Percentiles rank a stretch among this genome's conserved stretches.
Conservation (phyloP, 2,113 vertebrate species). For the Callaeas wilsoni region DNA sequence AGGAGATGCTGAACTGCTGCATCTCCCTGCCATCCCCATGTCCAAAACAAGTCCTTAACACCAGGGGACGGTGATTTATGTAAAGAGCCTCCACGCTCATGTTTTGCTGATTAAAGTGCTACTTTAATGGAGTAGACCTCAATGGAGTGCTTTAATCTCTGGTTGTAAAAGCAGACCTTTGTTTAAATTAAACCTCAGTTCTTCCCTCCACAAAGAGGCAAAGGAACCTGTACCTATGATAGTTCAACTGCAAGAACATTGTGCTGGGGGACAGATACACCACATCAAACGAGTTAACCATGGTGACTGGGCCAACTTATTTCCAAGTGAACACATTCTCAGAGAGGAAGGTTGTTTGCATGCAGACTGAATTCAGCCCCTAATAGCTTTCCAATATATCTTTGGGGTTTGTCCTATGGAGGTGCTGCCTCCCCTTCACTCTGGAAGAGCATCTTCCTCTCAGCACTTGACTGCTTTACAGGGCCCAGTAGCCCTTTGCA, state of each 20-base stretch:
- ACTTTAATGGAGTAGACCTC: neutral
- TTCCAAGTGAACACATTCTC: neutral
- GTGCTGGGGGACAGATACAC: neutral
- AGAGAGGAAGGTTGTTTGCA: neutral
- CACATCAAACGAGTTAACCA: rapidly evolving
- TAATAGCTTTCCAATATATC: neutral
- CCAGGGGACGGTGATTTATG: neutral
- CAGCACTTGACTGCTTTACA: neutral
- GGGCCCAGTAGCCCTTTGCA: neutral
- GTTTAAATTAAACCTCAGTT: neutral
- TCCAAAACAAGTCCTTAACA: neutral
- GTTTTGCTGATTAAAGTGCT: neutral
- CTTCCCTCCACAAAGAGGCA: neutral
- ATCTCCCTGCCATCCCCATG: neutral
- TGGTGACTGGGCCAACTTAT: neutral
- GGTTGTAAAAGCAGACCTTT: neutral
- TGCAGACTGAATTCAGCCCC: neutral
- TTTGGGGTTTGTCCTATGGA: neutral
- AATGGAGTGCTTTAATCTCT: neutral
- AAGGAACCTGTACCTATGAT: neutral
- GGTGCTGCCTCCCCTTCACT: neutral
- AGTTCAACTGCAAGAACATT: neutral
- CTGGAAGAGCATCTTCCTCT: neutral
- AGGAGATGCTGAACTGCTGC: neutral
- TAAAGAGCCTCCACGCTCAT: neutral